Evolutionary conservation across 2,797 vertebrate species (phyloP), one percentile per base, ranked within the genome.

Genomic region (Champsocephalus gunnari): DNA sequence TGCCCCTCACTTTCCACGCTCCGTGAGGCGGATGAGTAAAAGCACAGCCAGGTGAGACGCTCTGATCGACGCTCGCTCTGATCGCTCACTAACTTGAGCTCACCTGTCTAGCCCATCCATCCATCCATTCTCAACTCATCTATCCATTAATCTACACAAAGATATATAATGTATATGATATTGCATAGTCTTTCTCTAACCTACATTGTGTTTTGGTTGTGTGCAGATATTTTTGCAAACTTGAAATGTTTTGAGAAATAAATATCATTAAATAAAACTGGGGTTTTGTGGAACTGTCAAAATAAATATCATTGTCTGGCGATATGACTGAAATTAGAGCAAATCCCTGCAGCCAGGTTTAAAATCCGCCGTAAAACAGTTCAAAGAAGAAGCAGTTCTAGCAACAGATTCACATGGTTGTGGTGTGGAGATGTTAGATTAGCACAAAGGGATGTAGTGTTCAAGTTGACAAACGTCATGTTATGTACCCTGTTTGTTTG

Each of bases 401-500:
- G 4, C n/a, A 19, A 41, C 41, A 62, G 12, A 62, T 62, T 54
- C 34, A 62, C 24, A 28, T 62, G 19, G 9, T 10, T 24, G 32
- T 32, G 24, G 10, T 45, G 34, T 38, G 34, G 34, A 49, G 16
- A 34, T 64, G 45, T 62, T 44, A 45, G 59, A 19, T 34, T n/a
- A 45, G 38, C 43, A 28, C n/a, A 57, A 48, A 63, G 45, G 12
- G 9, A 1, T 17, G n/a, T 19, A 11, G 14, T 41, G 17, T 34
- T 67, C 2, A 11, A 43, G 17, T 65, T 32, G 43, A 57, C 24
- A 21, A 19, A 12, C n/a, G 14, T 55, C 38, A 24, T 44, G 8
- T 8, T 9, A 28, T 14, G 19, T 50, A 43, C 17, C 13, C 32
- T 54, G 43, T 64, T 68, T 65, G 45, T 75, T 66, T 76, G 48